phyloP scores from a whole-genome alignment of 1,140 invertebrate genomes.

The Wiebesia pumilae region DNA sequence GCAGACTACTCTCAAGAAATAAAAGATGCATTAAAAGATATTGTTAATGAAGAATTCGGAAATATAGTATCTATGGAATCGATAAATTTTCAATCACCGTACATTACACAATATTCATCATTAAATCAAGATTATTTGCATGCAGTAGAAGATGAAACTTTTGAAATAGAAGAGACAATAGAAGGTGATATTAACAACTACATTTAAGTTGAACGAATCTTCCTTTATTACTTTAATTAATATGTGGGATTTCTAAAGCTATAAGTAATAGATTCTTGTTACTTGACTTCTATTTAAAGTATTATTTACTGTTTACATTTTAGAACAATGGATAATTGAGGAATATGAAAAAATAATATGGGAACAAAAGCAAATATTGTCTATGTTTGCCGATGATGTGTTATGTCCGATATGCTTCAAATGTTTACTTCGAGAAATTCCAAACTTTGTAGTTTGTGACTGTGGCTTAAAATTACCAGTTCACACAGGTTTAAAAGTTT shows the following conservation, averaged over 20 bases:
- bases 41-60: slow-evolving; percentile 63
- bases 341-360: slow-evolving; percentile 68
- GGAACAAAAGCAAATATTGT: slow-evolving; percentile 62
- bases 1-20: slow-evolving; percentile 48
- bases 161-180: slow-evolving; percentile 43
- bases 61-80: slow-evolving; percentile 55
- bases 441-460: slow-evolving; percentile 57
- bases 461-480: slow-evolving; percentile 62
- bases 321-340: slow-evolving; percentile 69
- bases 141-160: slow-evolving; percentile 29
- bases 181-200: slow-evolving; percentile 38
- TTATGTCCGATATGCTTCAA: slow-evolving; percentile 68
- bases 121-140: slow-evolving; percentile 59
- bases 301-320: slow-evolving; percentile 49
- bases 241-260: not conserved
- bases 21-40: slow-evolving; percentile 57
- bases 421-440: slow-evolving; percentile 55
- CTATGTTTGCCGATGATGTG: slow-evolving; percentile 53
- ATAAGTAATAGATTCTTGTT: not conserved
- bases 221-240: not conserved
- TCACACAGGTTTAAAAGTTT: slow-evolving; percentile 53
- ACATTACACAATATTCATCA: slow-evolving; percentile 27
- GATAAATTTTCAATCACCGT: slow-evolving; percentile 16
- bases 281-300: not conserved
- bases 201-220: not conserved